Evolutionary conservation across 2,888 invertebrate genomes (phyloP).

Genomic region (Aporophyla lueneburgensis): DNA sequence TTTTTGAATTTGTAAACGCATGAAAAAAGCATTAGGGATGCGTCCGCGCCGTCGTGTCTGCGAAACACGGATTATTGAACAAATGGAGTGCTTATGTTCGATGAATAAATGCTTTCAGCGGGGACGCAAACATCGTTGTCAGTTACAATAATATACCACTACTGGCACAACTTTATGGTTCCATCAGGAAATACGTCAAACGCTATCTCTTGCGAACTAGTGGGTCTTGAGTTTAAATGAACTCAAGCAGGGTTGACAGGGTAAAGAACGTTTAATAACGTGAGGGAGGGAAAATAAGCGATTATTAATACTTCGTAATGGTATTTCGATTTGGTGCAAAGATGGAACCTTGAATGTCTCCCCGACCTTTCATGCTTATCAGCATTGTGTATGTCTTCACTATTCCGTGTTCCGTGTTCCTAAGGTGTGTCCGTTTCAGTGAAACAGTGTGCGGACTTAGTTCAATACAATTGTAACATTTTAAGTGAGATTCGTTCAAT

Average conservation of each 20-base stretch:
- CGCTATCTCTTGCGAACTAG: background rate
- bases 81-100: conserved; percentile 9
- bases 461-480: conserved; percentile 74
- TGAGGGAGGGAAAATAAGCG: conserved; percentile 25
- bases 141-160: background rate
- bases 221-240: conserved; percentile 16
- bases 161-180: conserved; percentile 16
- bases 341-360: background rate
- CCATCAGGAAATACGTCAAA: conserved; percentile 1
- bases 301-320: conserved; percentile 22
- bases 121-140: background rate
- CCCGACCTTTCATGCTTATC: background rate
- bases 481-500: conserved; percentile 84
- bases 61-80: conserved; percentile 47
- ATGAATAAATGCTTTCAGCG: background rate
- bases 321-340: background rate
- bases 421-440: conserved; percentile 73
- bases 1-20: conserved; percentile 29
- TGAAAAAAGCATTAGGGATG: conserved; percentile 25
- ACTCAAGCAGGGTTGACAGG: conserved; percentile 41
- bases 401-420: conserved; percentile 35
- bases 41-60: conserved; percentile 58
- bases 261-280: conserved; percentile 21
- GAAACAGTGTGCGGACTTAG: conserved; percentile 71
- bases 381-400: conserved; percentile 49